Base-by-base conservation (phyloP, 2,888 invertebrate species). In the Crematogaster levior region DNA sequence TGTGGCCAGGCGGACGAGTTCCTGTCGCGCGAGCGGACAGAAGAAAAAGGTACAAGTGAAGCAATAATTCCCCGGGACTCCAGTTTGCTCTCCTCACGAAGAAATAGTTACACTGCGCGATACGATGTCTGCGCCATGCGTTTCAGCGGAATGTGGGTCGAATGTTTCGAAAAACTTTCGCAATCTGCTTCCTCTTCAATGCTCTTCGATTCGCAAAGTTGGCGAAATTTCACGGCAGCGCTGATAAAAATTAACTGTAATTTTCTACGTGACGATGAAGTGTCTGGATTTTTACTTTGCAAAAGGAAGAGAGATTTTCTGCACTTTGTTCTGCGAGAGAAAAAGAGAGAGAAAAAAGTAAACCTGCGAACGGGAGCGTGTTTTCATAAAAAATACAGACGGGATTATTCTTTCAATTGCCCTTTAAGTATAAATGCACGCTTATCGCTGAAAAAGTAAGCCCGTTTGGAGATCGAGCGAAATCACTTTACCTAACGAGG, bases 391-490 rank as follows among this genome's bases (percentile, higher is more conserved):
- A 77, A 77, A 53, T 30, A 30, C 40, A 21, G 18, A 53, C 18
- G 40, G 12, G 51, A 56, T 77, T 77, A 68, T 77, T 68, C 51
- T 18, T 51, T 68, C 53, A 30, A 77, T 77, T 66, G 40, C 15
- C 21, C 1, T 18, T 56, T 66, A 43, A 53, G 7, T 56, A 68
- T 51, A 37, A 73, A 60, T 27, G 56, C 53, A 40, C 40, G 51
- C 40, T 77, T 53, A 56, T 56, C 53, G 30, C 30, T 68, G 53
- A 56, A 43, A 77, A 77, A 68, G 30, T 30, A 53, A 68, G 21
- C 21, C 56, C 40, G 43, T 43, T 68, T 30, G 40, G n/a, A 43
- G 68, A 68, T 77, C 24, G 77, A 21, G 18, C 51, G 53, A 77
- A 68, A 30, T 56, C 68, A 51, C 53, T 68, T 56, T 40, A 53